phyloP scores from a whole-genome alignment of 1,140 invertebrate species.

The Patella vulgata region DNA sequence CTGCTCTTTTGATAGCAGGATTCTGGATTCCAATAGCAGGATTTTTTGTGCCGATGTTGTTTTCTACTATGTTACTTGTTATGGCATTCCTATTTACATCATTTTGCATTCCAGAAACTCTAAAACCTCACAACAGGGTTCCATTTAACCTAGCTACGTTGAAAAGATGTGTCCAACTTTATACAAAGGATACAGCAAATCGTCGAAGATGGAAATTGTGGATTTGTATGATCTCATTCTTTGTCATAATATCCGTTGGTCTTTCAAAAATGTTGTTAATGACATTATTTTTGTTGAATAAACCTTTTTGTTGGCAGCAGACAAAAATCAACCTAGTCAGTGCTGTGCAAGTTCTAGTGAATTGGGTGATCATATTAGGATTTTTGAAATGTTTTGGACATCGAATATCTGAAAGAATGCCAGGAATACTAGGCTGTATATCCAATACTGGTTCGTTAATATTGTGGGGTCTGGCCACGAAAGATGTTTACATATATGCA shows the following conservation, averaged over 20 bases:
- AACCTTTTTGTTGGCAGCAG: conserved; percentile 1
- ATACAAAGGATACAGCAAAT: background rate
- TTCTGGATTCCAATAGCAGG: background rate
- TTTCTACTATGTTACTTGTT: background rate
- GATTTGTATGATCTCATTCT: background rate
- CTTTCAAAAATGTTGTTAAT: background rate
- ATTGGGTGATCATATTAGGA: no score
- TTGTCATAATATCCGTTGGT: background rate
- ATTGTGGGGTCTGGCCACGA: no score
- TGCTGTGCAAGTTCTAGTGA: no score
- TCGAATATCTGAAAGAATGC: no score
- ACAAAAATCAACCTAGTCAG: background rate
- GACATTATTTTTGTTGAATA: background rate
- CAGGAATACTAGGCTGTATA: no score
- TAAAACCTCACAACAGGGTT: background rate
- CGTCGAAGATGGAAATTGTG: background rate
- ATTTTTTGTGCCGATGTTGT: background rate
- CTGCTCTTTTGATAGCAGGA: background rate
- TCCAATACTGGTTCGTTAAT: no score
- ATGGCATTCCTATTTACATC: background rate
- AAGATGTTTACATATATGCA: no score
- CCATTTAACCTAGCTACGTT: background rate
- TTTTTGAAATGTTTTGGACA: no score
- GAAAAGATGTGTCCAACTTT: background rate
- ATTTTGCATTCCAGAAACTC: conserved; percentile 5